phyloP scores from a whole-genome alignment of 2,797 vertebrate species.

The Epinephelus coioides region DNA sequence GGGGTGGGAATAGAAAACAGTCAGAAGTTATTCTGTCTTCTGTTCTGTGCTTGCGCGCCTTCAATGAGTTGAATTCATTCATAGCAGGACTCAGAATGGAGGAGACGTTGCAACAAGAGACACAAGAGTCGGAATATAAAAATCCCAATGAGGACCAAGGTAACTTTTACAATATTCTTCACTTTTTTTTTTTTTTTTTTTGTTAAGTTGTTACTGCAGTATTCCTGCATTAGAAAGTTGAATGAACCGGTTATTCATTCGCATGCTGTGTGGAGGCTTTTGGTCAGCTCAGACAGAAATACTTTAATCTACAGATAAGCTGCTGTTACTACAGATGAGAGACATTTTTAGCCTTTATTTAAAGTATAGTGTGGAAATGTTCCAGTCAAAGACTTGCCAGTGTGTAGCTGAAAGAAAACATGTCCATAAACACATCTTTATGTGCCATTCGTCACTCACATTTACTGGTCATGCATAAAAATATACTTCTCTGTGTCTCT shows the following conservation, averaged over 20 bases:
- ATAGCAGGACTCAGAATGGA: slow-evolving; percentile 87
- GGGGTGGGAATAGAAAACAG: slow-evolving; percentile 88
- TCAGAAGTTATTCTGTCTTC: slow-evolving; percentile 69
- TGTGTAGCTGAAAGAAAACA: background rate
- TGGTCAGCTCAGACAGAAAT: slow-evolving; percentile 10
- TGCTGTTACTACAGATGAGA: background rate
- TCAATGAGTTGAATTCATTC: slow-evolving; percentile 77
- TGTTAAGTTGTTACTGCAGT: background rate
- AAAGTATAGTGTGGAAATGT: background rate
- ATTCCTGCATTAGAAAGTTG: background rate
- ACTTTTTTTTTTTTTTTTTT: background rate
- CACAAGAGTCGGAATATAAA: slow-evolving; percentile 58
- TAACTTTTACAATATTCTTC: slow-evolving; percentile 50
- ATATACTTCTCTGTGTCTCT: slow-evolving; percentile 3
- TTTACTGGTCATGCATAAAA: background rate
- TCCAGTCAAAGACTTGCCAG: background rate
- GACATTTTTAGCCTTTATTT: background rate
- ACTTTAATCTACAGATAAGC: slow-evolving; percentile 9
- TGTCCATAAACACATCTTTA: background rate
- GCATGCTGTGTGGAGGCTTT: background rate
- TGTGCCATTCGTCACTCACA: slow-evolving; percentile 6
- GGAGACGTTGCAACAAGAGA: slow-evolving; percentile 76
- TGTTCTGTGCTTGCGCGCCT: slow-evolving; percentile 55
- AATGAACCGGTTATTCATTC: slow-evolving; percentile 29
- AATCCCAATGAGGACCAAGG: slow-evolving; percentile 80